phyloP scores from a whole-genome alignment of 2,113 vertebrate species.

The Stigmatopora nigra region DNA sequence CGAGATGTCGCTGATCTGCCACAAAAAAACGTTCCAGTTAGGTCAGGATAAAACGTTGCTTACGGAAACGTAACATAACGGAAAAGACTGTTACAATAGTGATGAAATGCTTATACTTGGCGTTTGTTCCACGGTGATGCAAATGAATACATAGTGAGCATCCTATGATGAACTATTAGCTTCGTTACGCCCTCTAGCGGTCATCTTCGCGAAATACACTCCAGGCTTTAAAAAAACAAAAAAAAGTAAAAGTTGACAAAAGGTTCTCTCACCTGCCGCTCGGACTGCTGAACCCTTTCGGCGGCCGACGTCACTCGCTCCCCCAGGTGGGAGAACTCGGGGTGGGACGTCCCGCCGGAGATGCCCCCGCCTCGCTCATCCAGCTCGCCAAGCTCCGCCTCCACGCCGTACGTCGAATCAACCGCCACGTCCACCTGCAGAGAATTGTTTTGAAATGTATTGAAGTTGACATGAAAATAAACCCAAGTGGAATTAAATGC shows the following conservation, averaged over 20 bases:
- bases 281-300: constrained; percentile 88
- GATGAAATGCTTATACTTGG: too few species aligned
- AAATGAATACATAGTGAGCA: too few species aligned
- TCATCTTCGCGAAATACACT: neutral
- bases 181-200: too few species aligned
- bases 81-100: too few species aligned
- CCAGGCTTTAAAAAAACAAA: too few species aligned
- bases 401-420: constrained; percentile 80
- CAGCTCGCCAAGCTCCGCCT: constrained; percentile 81
- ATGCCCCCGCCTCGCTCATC: constrained; percentile 82
- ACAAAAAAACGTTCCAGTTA: neutral
- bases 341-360: constrained; percentile 73
- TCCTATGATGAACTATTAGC: too few species aligned
- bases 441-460: neutral
- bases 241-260: neutral
- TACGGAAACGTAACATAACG: too few species aligned
- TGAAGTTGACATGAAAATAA: too few species aligned
- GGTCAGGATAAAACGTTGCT: neutral
- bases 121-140: too few species aligned
- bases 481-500: too few species aligned
- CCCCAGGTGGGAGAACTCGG: constrained; percentile 82
- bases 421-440: constrained; percentile 88
- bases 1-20: constrained; percentile 87
- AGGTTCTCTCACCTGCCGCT: constrained; percentile 77
- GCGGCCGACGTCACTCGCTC: constrained; percentile 92